phyloP scores from a whole-genome alignment of 2,113 vertebrate species.

The Heterotilapia buettikoferi region DNA sequence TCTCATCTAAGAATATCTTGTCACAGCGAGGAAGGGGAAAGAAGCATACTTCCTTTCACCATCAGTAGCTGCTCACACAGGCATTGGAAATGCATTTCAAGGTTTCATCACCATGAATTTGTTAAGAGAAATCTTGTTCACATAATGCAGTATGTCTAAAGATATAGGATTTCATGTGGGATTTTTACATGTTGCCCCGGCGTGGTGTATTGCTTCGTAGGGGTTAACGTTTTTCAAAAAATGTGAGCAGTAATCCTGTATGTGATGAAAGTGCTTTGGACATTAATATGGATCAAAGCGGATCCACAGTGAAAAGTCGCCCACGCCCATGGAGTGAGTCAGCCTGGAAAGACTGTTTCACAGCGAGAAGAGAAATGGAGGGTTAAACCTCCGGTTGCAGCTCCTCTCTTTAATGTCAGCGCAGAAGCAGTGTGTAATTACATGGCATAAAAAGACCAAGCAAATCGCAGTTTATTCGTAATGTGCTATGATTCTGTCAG shows the following conservation, averaged over 20 bases:
- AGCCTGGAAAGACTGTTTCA: conserved; percentile 12
- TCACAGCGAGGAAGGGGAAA: conserved; percentile 2
- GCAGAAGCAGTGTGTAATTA: conserved; percentile 25
- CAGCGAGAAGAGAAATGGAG: conserved; percentile 4
- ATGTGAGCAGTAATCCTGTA: conserved; percentile 13
- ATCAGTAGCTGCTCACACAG: not conserved
- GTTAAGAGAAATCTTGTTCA: not conserved
- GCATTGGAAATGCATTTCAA: not conserved
- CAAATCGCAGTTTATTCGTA: conserved; percentile 19
- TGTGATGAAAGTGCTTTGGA: conserved; percentile 41
- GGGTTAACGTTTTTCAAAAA: conserved; percentile 9
- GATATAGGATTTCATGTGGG: not conserved
- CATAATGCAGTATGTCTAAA: not conserved
- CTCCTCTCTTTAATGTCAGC: conserved; percentile 42
- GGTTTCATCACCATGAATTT: not conserved
- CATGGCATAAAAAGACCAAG: not conserved
- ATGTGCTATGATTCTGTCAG: conserved; percentile 21
- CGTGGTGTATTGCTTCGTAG: not conserved
- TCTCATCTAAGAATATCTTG: conserved; percentile 67
- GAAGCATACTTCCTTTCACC: not conserved
- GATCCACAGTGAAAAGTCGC: conserved; percentile 21
- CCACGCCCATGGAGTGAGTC: conserved; percentile 21
- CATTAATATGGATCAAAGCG: conserved; percentile 51
- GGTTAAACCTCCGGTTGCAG: conserved; percentile 45
- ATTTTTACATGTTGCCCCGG: not conserved